Evolutionary conservation across 1,140 invertebrate genomes (phyloP).

Genomic region (Laupala kohalensis): DNA sequence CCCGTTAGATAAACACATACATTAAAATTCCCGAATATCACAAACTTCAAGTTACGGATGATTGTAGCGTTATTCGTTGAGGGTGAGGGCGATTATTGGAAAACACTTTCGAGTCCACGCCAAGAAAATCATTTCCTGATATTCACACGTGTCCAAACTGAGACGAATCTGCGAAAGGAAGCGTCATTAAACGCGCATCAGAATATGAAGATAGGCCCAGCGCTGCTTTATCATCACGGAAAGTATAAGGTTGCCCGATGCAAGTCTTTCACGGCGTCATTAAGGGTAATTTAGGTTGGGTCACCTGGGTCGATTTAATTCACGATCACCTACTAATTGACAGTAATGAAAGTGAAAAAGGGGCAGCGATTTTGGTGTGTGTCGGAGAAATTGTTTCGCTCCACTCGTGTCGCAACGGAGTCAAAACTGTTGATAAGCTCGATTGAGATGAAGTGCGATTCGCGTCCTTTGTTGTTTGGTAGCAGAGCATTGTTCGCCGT

Average conservation of each 20-base stretch:
- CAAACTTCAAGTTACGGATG: too few relatives aligned
- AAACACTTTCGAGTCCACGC: too few relatives aligned
- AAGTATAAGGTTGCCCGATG: neutral
- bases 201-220: neutral
- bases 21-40: too few relatives aligned
- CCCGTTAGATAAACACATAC: too few relatives aligned
- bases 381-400: neutral
- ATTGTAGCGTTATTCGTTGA: too few relatives aligned
- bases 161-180: neutral
- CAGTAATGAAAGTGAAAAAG: neutral
- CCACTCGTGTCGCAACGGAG: neutral
- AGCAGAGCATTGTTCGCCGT: neutral
- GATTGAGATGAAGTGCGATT: neutral
- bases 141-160: too few relatives aligned
- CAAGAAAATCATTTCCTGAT: too few relatives aligned
- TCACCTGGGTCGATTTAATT: neutral
- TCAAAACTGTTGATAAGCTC: neutral
- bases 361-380: neutral
- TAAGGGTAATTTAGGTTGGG: neutral
- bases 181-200: neutral
- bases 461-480: neutral
- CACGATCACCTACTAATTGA: neutral
- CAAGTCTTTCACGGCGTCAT: neutral
- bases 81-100: too few relatives aligned
- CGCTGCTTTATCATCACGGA: neutral